Evolutionary conservation across 2,888 invertebrate genomes (phyloP).

Genomic region (Acheta domesticus): DNA sequence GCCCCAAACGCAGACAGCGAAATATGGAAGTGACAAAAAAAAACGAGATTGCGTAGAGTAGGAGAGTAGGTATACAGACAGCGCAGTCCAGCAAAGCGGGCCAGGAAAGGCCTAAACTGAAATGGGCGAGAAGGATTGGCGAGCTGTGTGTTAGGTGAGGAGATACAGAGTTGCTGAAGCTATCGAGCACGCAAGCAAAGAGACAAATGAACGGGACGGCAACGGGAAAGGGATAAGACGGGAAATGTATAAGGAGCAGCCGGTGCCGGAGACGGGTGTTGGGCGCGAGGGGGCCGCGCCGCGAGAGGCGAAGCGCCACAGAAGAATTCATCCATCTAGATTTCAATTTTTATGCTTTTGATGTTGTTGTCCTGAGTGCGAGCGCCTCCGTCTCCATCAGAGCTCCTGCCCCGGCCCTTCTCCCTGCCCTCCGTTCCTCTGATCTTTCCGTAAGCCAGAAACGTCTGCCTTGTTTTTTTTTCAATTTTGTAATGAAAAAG

Average conservation of each 20-base stretch:
- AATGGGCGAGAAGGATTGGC: no score
- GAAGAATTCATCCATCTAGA: conserved; percentile 32
- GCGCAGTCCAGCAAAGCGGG: neutral
- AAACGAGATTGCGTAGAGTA: neutral
- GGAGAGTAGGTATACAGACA: neutral
- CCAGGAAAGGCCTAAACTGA: neutral
- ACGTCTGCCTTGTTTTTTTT: neutral
- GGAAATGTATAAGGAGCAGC: no score
- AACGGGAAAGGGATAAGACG: no score
- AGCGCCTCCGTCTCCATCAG: neutral
- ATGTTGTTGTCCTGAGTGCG: conserved; percentile 28
- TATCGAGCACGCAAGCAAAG: no score
- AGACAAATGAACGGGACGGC: no score
- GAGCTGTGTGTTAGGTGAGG: no score
- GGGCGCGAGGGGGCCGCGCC: neutral
- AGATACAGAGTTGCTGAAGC: no score
- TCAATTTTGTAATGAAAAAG: conserved; percentile 2
- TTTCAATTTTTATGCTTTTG: conserved; percentile 35
- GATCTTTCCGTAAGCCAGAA: neutral
- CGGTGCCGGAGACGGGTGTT: no score
- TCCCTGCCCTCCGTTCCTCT: neutral
- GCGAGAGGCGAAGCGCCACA: neutral
- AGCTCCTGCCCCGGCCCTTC: neutral
- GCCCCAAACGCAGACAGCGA: no score
- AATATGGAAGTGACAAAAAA: neutral